phyloP scores from a whole-genome alignment of 1,140 invertebrate species.

The Lordiphosa mommai region DNA sequence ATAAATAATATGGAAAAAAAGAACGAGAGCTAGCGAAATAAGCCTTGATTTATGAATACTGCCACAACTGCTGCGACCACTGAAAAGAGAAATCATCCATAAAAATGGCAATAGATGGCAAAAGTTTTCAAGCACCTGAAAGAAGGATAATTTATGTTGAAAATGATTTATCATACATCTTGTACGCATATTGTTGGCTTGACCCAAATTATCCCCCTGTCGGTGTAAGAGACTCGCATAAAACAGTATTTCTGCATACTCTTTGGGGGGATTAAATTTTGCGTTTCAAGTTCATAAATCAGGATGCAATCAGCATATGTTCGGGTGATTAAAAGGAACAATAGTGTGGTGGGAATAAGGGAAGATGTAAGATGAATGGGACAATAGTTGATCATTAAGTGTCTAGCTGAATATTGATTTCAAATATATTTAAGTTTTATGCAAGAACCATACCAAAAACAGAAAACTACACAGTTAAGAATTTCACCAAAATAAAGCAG shows the following conservation, averaged over 20 bases:
- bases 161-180: slow-evolving; percentile 17
- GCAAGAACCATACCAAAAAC: no score
- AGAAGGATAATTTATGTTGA: slow-evolving; percentile 14
- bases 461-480: no score
- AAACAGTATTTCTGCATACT: slow-evolving; percentile 9
- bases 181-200: slow-evolving; percentile 13
- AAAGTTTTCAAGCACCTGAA: slow-evolving; percentile 3
- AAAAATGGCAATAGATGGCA: slow-evolving; percentile 4
- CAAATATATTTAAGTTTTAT: no score
- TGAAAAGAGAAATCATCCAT: slow-evolving; percentile 10
- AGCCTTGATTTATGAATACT: slow-evolving; percentile 51
- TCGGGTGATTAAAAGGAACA: slow-evolving; percentile 12
- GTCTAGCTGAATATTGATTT: no score
- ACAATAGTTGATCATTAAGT: no score
- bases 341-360: not conserved
- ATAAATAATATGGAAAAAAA: slow-evolving; percentile 13
- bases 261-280: slow-evolving; percentile 23
- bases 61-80: slow-evolving; percentile 20
- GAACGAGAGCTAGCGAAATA: slow-evolving; percentile 29
- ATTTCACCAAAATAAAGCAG: no score
- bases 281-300: slow-evolving; percentile 35
- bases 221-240: slow-evolving; percentile 5
- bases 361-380: no score
- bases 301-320: slow-evolving; percentile 32
- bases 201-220: slow-evolving; percentile 30